Evolutionary conservation across 2,888 invertebrate genomes (phyloP).

Genomic region (Panzeria rudis): DNA sequence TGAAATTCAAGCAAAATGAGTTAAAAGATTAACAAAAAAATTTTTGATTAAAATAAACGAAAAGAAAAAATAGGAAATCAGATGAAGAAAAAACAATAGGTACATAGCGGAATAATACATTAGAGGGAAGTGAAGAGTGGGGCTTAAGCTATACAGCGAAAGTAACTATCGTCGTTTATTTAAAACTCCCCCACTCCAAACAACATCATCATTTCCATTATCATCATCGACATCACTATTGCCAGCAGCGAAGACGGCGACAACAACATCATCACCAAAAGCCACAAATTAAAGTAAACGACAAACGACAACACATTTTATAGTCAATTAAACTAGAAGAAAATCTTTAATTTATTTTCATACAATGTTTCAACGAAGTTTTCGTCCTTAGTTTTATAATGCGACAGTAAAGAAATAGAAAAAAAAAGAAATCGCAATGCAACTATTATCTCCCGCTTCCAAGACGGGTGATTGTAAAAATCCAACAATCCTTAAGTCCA

Average conservation of each 20-base stretch:
- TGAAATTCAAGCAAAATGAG: conserved; percentile 56
- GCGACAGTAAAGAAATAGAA: conserved; percentile 3
- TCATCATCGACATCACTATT: conserved; percentile 22
- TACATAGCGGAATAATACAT: conserved; percentile 73
- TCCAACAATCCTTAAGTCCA: conserved; percentile 64
- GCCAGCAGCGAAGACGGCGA: conserved; percentile 10
- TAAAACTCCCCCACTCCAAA: conserved; percentile 65
- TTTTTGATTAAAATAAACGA: conserved; percentile 7
- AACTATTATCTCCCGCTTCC: conserved; percentile 65
- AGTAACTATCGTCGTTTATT: conserved; percentile 61
- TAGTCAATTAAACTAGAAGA: conserved; percentile 56
- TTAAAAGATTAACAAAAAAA: conserved; percentile 49
- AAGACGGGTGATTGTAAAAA: conserved; percentile 62
- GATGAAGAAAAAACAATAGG: conserved; percentile 72
- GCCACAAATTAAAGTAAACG: conserved; percentile 37
- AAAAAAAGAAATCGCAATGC: conserved; percentile 57
- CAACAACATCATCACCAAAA: conserved; percentile 21
- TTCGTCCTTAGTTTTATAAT: conserved; percentile 63
- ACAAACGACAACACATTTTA: conserved; percentile 23
- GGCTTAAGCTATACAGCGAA: conserved; percentile 54
- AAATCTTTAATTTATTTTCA: conserved; percentile 21
- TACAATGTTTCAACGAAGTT: conserved; percentile 67
- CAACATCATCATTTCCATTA: conserved; percentile 41
- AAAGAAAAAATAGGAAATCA: conserved; percentile 51
- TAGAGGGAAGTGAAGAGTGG: conserved; percentile 55